Conservation (phyloP, 2,113 vertebrate species). For the Recurvirostra avosetta region DNA sequence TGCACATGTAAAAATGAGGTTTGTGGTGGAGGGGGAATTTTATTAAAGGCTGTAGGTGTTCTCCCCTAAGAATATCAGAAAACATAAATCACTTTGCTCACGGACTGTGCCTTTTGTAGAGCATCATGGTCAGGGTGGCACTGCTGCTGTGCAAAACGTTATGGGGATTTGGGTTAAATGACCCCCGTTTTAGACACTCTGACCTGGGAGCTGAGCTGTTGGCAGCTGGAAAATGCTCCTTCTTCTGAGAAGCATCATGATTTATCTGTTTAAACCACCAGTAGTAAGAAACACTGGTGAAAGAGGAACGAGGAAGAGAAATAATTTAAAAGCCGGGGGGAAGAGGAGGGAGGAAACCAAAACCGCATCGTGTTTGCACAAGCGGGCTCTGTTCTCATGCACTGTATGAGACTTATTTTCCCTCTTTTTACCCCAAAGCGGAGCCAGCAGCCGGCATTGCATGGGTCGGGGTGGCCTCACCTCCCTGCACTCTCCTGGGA, state of each 20-base stretch:
- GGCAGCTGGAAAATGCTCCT: not conserved
- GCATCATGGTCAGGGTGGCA: not conserved
- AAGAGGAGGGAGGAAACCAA: no score
- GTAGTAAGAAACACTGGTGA: not conserved
- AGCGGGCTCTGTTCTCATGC: not conserved
- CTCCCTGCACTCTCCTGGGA: not conserved
- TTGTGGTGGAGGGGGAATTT: not conserved
- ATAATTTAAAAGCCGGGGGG: not conserved
- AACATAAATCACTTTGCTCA: not conserved
- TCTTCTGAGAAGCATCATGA: not conserved
- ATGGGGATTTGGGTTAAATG: not conserved
- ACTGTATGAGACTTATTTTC: not conserved
- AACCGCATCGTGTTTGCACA: not conserved
- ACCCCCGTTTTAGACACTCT: not conserved
- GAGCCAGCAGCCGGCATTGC: not conserved
- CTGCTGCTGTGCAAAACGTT: fast-evolving
- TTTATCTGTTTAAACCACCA: not conserved
- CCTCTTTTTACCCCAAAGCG: not conserved
- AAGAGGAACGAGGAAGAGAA: not conserved
- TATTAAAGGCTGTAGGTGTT: not conserved
- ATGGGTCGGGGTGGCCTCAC: not conserved
- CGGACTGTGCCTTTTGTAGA: not conserved
- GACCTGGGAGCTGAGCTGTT: not conserved
- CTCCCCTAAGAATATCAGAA: not conserved
- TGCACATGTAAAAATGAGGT: not conserved